Evolutionary conservation across 2,888 invertebrate species (phyloP), one percentile per base, ranked within the genome.

Genomic region (Iselma pallidipennis): DNA sequence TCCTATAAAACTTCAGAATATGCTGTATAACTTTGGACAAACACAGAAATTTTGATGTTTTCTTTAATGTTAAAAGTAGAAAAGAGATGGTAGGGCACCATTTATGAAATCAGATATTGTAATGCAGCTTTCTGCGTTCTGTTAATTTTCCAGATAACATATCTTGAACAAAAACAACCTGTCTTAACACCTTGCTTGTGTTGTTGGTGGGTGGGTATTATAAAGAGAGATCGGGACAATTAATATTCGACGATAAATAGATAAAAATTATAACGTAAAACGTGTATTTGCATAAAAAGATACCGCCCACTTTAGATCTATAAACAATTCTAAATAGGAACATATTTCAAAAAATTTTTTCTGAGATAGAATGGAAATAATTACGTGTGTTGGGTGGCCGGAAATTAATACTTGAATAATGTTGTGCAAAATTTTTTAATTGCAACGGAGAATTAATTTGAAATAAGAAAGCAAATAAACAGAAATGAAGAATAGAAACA

Each of bases 241-340:
- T 51, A 51, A 51, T 51, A 51, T 29, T 51, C 51, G 19, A 51
- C 29, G 29, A 51, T 51, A 51, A 29, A 29, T 51, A 51, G 16
- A 51, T 28, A 51, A 51, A 29, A 31, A 26, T 51, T 50, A 19
- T n/a, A 50, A 26, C 19, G 12, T 31, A 51, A 51, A 28, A 21
- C 31, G 16, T 29, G 1, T 51, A 51, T 51, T 51, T 51, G 51
- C 51, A 51, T 51, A 51, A 29, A 9, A 31, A 21, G 14, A 21
- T 19, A 51, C 45, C 51, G 51, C 51, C 29, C 50, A 50, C 26
- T 28, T 37, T 4, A 2, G 9, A 16, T 37, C 16, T 45, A 42
- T 42, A 45, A 10, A 45, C 5, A 29, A 10, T 10, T 6, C 29
- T 29, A 10, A 33, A n/a, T n/a, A n/a, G 1, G 45, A 45, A 45